phyloP scores from a whole-genome alignment of 2,888 invertebrate species.

The Melolontha melolontha region DNA sequence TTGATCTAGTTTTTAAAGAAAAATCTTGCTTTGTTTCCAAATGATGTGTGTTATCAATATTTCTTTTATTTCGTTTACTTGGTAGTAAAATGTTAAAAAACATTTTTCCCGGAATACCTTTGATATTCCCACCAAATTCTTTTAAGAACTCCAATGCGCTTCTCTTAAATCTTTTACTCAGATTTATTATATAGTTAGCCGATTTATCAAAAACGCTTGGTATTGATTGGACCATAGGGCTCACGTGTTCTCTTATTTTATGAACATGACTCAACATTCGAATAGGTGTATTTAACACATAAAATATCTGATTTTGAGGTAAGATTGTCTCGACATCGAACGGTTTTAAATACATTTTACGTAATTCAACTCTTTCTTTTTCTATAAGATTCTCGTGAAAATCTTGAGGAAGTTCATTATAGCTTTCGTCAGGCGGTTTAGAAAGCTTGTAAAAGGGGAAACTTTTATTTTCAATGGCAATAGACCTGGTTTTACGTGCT shows the following conservation, averaged over 20 bases:
- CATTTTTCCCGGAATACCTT: constrained; percentile 6
- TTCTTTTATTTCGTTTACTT: constrained; percentile 15
- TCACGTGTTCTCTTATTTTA: constrained; percentile 54
- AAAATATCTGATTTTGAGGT: constrained; percentile 57
- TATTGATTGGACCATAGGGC: constrained; percentile 57
- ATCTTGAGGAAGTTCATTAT: constrained; percentile 18
- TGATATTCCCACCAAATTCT: constrained; percentile 55
- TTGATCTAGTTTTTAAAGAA: not conserved
- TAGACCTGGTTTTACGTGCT: constrained; percentile 21
- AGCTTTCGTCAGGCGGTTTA: constrained; percentile 18
- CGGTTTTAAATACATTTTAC: constrained; percentile 30
- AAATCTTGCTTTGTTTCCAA: not conserved
- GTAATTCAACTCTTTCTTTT: constrained; percentile 20
- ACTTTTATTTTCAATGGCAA: constrained; percentile 27
- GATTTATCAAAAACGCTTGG: constrained; percentile 58
- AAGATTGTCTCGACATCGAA: constrained; percentile 49
- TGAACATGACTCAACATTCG: constrained; percentile 57
- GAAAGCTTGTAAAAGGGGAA: constrained; percentile 37
- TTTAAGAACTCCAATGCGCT: constrained; percentile 57
- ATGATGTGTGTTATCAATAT: not conserved
- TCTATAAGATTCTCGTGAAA: constrained; percentile 12
- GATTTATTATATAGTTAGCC: constrained; percentile 57
- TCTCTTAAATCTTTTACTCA: constrained; percentile 58
- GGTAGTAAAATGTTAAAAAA: not conserved
- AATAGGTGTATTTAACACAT: constrained; percentile 59